These are phyloP conservation scores for Leucophenga varia DNA, from an alignment of 1,140 invertebrate species.

Conservation along the genomic window DNA sequence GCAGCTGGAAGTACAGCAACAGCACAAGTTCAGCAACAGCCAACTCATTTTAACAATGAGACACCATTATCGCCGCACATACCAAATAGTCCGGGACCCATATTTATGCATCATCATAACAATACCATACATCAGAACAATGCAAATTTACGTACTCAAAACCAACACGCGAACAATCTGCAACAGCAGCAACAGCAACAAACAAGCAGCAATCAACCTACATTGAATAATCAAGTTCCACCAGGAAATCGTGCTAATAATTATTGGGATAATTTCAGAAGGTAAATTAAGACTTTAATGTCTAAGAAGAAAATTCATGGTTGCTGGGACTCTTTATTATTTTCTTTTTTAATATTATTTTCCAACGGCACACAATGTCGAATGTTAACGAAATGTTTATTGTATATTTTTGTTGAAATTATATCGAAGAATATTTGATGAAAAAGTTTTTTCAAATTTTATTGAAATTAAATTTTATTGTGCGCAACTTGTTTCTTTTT, in stretches of 20 bases:
- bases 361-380: too few relatives aligned
- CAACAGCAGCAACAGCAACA: constrained; percentile 29
- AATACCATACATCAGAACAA: constrained; percentile 54
- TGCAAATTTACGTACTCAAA: constrained; percentile 49
- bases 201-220: constrained; percentile 44
- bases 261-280: constrained; percentile 90
- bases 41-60: constrained; percentile 46
- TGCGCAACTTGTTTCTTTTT: too few relatives aligned
- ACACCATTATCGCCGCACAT: constrained; percentile 40
- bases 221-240: constrained; percentile 83
- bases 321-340: too few relatives aligned
- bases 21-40: constrained; percentile 6
- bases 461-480: too few relatives aligned
- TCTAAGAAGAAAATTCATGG: too few relatives aligned
- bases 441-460: too few relatives aligned
- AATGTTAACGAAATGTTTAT: too few relatives aligned
- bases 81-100: constrained; percentile 42
- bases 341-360: too few relatives aligned
- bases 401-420: too few relatives aligned
- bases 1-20: constrained; percentile 5
- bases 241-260: constrained; percentile 85
- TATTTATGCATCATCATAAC: constrained; percentile 55
- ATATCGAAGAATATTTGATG: too few relatives aligned
- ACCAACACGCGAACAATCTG: constrained; percentile 47
- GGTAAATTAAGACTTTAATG: too few relatives aligned